A percentile compares a stretch with the other conserved stretches of the same genome.
Conservation (phyloP, 2,797 vertebrate species). For the Micropoecilia bifurca region DNA sequence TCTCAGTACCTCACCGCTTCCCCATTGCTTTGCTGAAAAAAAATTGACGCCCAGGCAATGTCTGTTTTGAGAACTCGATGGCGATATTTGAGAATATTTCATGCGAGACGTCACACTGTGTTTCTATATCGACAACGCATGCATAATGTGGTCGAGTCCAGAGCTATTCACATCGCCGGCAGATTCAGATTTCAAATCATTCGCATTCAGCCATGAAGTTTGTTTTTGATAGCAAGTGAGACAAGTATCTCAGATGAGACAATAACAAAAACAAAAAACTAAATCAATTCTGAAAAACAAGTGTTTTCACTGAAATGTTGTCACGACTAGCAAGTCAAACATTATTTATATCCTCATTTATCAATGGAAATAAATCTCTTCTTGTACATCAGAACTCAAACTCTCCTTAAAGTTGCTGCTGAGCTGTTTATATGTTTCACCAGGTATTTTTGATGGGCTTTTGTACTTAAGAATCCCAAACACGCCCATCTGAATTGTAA, state of each 20-base stretch:
- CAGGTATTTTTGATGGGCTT: not conserved
- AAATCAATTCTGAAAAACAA: not conserved
- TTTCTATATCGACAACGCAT: slow-evolving; percentile 19
- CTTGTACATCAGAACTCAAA: not conserved
- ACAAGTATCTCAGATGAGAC: not conserved
- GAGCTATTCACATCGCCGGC: not conserved
- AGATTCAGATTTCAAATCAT: not conserved
- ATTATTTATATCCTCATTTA: not conserved
- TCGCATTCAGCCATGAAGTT: not conserved
- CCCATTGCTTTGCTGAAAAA: slow-evolving; percentile 9
- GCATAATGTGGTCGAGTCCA: not conserved
- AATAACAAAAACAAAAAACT: not conserved
- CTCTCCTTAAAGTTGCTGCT: not conserved
- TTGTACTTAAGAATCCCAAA: not conserved
- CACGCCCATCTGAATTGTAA: not conserved
- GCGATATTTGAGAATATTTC: slow-evolving; percentile 21
- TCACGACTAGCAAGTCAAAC: not conserved
- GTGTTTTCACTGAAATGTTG: not conserved
- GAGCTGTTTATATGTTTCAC: not conserved
- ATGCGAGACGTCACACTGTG: not conserved
- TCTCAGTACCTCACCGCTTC: slow-evolving; percentile 13
- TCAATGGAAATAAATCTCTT: not conserved
- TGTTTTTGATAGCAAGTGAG: not conserved
- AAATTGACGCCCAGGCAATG: slow-evolving; percentile 18
- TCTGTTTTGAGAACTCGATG: slow-evolving; percentile 15